A percentile compares a stretch with the other conserved stretches of the same genome.
Conservation (phyloP, 2,113 vertebrate genomes). For the Plotosus lineatus region DNA sequence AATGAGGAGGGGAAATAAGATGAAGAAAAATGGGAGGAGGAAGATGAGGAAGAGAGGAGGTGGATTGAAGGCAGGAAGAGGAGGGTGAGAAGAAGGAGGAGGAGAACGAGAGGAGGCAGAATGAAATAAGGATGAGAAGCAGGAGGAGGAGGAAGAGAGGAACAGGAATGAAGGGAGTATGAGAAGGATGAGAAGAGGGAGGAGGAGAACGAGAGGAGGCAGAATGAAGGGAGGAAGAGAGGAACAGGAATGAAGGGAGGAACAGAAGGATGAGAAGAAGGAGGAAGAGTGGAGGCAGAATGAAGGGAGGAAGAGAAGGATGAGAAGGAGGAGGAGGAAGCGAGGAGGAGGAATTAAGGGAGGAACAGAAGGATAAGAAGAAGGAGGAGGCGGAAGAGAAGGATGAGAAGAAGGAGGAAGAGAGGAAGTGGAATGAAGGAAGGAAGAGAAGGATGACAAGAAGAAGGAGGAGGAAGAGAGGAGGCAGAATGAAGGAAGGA, state of each 20-base stretch:
- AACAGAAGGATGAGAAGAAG: conserved; percentile 45
- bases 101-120: no score
- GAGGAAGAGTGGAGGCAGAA: conserved; percentile 42
- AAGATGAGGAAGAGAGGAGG: not conserved
- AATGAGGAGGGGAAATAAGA: no score
- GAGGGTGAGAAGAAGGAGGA: conserved; percentile 37
- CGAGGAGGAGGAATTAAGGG: no score
- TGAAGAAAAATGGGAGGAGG: conserved; percentile 54
- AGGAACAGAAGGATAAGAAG: no score
- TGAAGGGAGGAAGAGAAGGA: conserved; percentile 39
- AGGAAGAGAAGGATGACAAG: conserved; percentile 42
- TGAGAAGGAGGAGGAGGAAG: conserved; percentile 43
- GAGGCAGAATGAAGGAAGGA: conserved; percentile 56
- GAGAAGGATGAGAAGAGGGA: not conserved
- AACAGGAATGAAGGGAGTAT: conserved; percentile 51
- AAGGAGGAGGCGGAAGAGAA: conserved; percentile 50
- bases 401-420: not conserved
- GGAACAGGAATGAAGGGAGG: no score
- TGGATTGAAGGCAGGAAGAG: no score
- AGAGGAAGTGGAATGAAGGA: no score
- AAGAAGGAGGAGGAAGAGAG: conserved; percentile 38
- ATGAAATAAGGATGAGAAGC: no score
- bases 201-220: conserved; percentile 44
- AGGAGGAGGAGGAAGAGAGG: conserved; percentile 47
- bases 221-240: conserved; percentile 41